phyloP scores from a whole-genome alignment of 2,888 invertebrate genomes.

The Pristionchus japonicus region DNA sequence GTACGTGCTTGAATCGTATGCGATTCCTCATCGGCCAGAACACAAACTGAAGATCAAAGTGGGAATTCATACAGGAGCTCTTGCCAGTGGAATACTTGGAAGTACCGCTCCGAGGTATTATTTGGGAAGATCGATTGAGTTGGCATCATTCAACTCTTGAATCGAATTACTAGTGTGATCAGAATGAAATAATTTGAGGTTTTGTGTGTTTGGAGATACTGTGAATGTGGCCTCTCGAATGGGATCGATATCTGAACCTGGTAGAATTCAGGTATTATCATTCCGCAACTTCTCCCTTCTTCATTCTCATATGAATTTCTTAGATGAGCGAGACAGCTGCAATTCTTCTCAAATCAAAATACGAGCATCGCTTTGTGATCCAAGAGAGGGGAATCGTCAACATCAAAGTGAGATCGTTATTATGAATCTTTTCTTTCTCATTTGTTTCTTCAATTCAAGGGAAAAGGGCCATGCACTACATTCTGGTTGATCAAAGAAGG shows the following conservation, averaged over 20 bases:
- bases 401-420: slow-evolving; percentile 52
- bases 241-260: slow-evolving; percentile 55
- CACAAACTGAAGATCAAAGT: slow-evolving; percentile 55
- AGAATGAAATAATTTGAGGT: slow-evolving; percentile 48
- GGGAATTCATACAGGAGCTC: slow-evolving; percentile 59
- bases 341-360: slow-evolving; percentile 50
- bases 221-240: slow-evolving; percentile 64
- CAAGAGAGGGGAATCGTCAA: slow-evolving; percentile 61
- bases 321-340: slow-evolving; percentile 53
- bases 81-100: slow-evolving; percentile 62
- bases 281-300: neutral
- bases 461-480: slow-evolving; percentile 58
- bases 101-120: slow-evolving; percentile 57
- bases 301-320: neutral
- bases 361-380: slow-evolving; percentile 51
- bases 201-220: slow-evolving; percentile 63
- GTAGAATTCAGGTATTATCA: slow-evolving; percentile 56
- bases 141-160: neutral
- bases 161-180: neutral
- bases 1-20: slow-evolving; percentile 46
- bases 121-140: neutral
- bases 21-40: slow-evolving; percentile 57
- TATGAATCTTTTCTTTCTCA: slow-evolving; percentile 1
- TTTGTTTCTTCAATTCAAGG: slow-evolving; percentile 49
- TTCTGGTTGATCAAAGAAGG: slow-evolving; percentile 56